Evolutionary conservation across 2,888 invertebrate species (phyloP).

Genomic region (Heliothis peltigera): DNA sequence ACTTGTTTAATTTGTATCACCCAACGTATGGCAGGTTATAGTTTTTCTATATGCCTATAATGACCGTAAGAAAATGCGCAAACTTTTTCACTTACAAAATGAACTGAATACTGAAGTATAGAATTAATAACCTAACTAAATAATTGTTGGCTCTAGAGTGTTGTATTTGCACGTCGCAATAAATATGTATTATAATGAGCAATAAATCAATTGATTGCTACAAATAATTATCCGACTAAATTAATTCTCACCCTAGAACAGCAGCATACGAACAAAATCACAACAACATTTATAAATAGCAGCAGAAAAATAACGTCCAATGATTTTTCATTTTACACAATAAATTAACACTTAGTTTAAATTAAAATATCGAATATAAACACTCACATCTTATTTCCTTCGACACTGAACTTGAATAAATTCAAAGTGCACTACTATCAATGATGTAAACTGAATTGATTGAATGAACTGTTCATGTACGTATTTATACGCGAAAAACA

Average conservation of each 20-base stretch:
- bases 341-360: slow-evolving; percentile 47
- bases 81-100: not conserved
- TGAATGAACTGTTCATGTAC: slow-evolving; percentile 47
- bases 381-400: slow-evolving; percentile 50
- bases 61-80: not conserved
- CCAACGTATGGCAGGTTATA: not conserved
- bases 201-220: slow-evolving; percentile 22
- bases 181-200: slow-evolving; percentile 18
- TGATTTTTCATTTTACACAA: slow-evolving; percentile 32
- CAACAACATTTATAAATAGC: not conserved
- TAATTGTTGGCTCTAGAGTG: slow-evolving; percentile 12
- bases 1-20: not conserved
- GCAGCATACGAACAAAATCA: not conserved
- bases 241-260: slow-evolving; percentile 8
- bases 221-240: slow-evolving; percentile 13
- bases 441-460: slow-evolving; percentile 54
- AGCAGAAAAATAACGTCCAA: slow-evolving; percentile 27
- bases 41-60: not conserved
- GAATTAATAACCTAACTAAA: not conserved
- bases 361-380: slow-evolving; percentile 47
- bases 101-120: not conserved
- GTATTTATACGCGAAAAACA: slow-evolving; percentile 55
- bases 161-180: not conserved
- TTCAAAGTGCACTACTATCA: slow-evolving; percentile 57
- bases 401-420: slow-evolving; percentile 47